Conservation (phyloP, 2,797 vertebrate species). For the Rhyacichthys aspro region DNA sequence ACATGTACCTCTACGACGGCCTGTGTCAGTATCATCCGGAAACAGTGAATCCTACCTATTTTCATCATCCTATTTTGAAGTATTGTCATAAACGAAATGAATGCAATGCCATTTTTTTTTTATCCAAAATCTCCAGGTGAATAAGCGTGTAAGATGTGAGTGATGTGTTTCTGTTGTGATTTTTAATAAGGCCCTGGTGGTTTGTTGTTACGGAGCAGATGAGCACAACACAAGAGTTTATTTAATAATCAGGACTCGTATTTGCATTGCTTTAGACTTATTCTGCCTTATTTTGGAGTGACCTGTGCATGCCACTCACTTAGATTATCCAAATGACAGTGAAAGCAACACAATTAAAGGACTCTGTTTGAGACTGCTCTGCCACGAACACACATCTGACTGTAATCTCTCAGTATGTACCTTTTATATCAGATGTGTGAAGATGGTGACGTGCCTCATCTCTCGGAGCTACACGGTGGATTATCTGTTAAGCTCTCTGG, state of each 20-base stretch:
- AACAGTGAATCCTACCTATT: constrained; percentile 32
- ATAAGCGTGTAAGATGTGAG: constrained; percentile 49
- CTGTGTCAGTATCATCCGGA: constrained; percentile 40
- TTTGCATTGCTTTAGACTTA: constrained; percentile 43
- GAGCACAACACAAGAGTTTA: constrained; percentile 50
- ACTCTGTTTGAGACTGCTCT: too few species aligned
- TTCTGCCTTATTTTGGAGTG: constrained; percentile 54
- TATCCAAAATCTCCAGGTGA: constrained; percentile 8
- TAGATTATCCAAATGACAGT: constrained; percentile 58
- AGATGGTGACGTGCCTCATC: too few species aligned
- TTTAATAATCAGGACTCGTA: constrained; percentile 46
- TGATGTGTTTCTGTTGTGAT: constrained; percentile 36
- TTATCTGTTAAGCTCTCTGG: too few species aligned
- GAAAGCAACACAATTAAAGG: constrained; percentile 41
- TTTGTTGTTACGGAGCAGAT: constrained; percentile 33
- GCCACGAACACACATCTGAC: background rate
- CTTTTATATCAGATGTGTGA: too few species aligned
- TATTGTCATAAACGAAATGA: constrained; percentile 49
- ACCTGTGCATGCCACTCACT: constrained; percentile 62
- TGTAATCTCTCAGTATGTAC: too few species aligned
- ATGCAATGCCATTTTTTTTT: too few species aligned
- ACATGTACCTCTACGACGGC: constrained; percentile 53
- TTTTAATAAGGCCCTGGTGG: constrained; percentile 24
- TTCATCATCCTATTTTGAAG: constrained; percentile 21
- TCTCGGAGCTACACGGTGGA: too few species aligned